Conservation (phyloP, 2,888 invertebrate species). For the Pristionchus arcanus region DNA sequence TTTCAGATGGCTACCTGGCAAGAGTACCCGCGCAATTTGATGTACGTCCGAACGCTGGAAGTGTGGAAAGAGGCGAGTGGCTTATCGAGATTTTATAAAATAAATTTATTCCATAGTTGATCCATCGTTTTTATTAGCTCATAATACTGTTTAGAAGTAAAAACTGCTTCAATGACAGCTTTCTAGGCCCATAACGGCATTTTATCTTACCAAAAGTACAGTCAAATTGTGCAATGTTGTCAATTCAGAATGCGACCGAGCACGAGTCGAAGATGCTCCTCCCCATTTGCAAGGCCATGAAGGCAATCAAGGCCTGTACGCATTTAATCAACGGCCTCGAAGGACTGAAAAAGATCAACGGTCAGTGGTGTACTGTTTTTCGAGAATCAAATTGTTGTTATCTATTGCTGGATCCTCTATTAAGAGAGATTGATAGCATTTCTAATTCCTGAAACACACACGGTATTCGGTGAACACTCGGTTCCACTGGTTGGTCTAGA, state of each 20-base stretch:
- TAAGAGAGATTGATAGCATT: too few relatives aligned
- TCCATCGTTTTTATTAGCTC: not conserved
- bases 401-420: too few relatives aligned
- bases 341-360: conserved; percentile 71
- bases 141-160: too few relatives aligned
- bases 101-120: not conserved
- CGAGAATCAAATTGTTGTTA: too few relatives aligned
- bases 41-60: conserved; percentile 61
- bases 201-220: too few relatives aligned
- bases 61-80: conserved; percentile 66
- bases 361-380: conserved; percentile 56
- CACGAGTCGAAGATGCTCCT: conserved; percentile 65
- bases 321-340: conserved; percentile 70
- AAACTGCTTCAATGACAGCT: too few relatives aligned
- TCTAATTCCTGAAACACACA: too few relatives aligned
- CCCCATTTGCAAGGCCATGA: conserved; percentile 70
- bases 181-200: too few relatives aligned
- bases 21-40: conserved; percentile 52
- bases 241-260: not conserved
- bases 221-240: too few relatives aligned
- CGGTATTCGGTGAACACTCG: too few relatives aligned
- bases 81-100: not conserved
- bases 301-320: conserved; percentile 70
- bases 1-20: conserved; percentile 39
- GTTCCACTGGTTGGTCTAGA: too few relatives aligned